phyloP scores from a whole-genome alignment of 2,888 invertebrate genomes.

The Aspidapion aeneum region DNA sequence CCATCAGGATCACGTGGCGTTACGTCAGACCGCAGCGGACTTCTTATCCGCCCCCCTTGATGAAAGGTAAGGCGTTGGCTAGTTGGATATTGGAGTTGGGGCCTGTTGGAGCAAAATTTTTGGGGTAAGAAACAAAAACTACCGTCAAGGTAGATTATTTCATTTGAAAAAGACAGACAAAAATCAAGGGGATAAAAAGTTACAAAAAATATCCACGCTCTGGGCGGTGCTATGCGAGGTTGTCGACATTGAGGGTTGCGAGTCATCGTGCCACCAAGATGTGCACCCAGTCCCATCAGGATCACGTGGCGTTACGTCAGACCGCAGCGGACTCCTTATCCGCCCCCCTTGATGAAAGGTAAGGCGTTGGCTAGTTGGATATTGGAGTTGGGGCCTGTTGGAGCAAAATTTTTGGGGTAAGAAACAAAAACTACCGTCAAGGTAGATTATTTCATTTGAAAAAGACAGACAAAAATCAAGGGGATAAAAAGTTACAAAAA shows the following conservation, averaged over 20 bases:
- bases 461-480: too few relatives aligned
- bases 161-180: too few relatives aligned
- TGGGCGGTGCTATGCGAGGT: conserved; percentile 98
- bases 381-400: conserved; percentile 94
- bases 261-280: conserved; percentile 96
- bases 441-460: too few relatives aligned
- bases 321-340: conserved; percentile 83
- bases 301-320: conserved; percentile 94
- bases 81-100: conserved; percentile 95
- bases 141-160: too few relatives aligned
- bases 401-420: conserved; percentile 95
- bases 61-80: conserved; percentile 98
- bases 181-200: too few relatives aligned
- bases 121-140: conserved; percentile 84
- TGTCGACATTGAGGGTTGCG: conserved; percentile 98
- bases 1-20: conserved; percentile 96
- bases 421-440: too few relatives aligned
- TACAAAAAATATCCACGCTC: too few relatives aligned
- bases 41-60: conserved; percentile 95
- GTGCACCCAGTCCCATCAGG: conserved; percentile 95
- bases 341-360: conserved; percentile 98
- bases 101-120: conserved; percentile 94
- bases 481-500: background rate
- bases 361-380: conserved; percentile 96
- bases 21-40: conserved; percentile 78